A percentile compares a stretch with the other conserved stretches of the same genome.
Conservation (phyloP, 2,797 vertebrate species). For the Spondyliosoma cantharus region DNA sequence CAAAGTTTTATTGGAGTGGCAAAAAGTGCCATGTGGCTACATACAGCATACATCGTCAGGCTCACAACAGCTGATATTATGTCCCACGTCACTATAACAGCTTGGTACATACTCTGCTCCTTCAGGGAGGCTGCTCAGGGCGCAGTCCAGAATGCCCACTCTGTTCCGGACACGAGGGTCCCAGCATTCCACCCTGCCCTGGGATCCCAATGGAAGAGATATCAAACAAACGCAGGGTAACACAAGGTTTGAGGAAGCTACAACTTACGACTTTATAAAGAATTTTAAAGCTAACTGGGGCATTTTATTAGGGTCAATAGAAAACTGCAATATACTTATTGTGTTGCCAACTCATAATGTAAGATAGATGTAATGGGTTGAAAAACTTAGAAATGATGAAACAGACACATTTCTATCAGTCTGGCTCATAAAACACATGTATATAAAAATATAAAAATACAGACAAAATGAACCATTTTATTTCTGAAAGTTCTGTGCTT, state of each 20-base stretch:
- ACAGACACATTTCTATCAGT: slow-evolving; percentile 31
- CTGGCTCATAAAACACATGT: slow-evolving; percentile 9
- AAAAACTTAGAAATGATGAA: slow-evolving; percentile 24
- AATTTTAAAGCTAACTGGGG: not conserved
- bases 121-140: slow-evolving; percentile 90
- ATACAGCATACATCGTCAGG: slow-evolving; percentile 1
- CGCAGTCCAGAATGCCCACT: slow-evolving; percentile 93
- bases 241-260: not conserved
- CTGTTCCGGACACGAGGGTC: slow-evolving; percentile 91
- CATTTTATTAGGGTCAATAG: not conserved
- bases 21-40: slow-evolving; percentile 31
- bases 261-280: not conserved
- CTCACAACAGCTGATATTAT: slow-evolving; percentile 16
- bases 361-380: slow-evolving; percentile 1
- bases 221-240: not conserved
- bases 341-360: slow-evolving; percentile 14
- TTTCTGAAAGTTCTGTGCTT: not conserved
- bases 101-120: slow-evolving; percentile 89
- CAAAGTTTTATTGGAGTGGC: not conserved
- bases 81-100: not conserved
- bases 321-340: not conserved
- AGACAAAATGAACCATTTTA: not conserved
- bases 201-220: not conserved
- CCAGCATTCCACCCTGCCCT: slow-evolving; percentile 98
- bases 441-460: not conserved